A percentile compares a stretch with the other conserved stretches of the same genome.
Evolutionary conservation across 2,888 invertebrate species (phyloP).

Genomic region (Drosophila macrospina): DNA sequence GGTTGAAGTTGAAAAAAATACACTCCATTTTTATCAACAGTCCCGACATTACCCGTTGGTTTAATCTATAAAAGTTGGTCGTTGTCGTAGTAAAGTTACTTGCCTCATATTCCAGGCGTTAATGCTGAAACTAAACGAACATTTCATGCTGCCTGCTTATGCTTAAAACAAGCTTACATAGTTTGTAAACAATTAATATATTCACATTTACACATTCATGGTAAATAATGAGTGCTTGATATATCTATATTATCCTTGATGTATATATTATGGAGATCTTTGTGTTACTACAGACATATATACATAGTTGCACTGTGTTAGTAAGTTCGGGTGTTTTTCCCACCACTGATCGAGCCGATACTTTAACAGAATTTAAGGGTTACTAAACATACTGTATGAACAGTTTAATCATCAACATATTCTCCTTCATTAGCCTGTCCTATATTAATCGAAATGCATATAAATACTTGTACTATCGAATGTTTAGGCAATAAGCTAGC

Average conservation of each 20-base stretch:
- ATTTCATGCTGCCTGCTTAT: constrained; percentile 39
- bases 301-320: too few relatives aligned
- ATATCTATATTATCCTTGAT: too few relatives aligned
- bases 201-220: not conserved
- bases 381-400: not conserved
- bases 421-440: not conserved
- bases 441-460: not conserved
- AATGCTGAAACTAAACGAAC: constrained; percentile 59
- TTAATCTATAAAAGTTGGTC: constrained; percentile 56
- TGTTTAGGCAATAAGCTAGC: constrained; percentile 5
- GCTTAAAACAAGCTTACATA: not conserved
- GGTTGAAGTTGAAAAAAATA: constrained; percentile 32
- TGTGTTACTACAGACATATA: too few relatives aligned
- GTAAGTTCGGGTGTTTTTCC: too few relatives aligned
- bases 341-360: not conserved
- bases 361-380: not conserved
- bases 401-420: not conserved
- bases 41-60: constrained; percentile 27
- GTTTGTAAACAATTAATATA: not conserved
- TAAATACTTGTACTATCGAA: not conserved
- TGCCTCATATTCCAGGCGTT: constrained; percentile 33
- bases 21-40: constrained; percentile 49
- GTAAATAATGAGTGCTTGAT: too few relatives aligned
- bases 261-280: too few relatives aligned
- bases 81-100: constrained; percentile 41